Evolutionary conservation across 2,797 vertebrate genomes (phyloP).

Genomic region (Lepilemur septentrionalis): DNA sequence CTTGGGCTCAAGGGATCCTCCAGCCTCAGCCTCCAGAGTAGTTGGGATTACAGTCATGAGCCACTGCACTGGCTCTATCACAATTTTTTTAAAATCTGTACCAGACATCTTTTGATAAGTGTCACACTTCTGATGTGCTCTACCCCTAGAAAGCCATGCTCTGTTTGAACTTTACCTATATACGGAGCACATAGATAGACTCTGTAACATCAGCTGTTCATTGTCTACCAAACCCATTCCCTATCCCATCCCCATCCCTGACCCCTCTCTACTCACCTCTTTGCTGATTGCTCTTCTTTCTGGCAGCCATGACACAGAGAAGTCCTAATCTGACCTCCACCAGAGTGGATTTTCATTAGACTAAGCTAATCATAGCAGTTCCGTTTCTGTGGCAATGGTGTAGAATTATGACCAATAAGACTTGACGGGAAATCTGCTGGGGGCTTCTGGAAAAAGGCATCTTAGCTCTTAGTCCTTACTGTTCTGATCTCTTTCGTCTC

Average conservation of each 20-base stretch:
- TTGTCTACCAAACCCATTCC: neutral
- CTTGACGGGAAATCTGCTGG: neutral
- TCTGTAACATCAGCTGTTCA: neutral
- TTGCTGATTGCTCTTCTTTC: neutral
- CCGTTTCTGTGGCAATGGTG: neutral
- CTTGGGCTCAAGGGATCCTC: neutral
- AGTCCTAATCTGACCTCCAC: neutral
- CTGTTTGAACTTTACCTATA: neutral
- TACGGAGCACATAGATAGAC: neutral
- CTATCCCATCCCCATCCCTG: neutral
- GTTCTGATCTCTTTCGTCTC: neutral
- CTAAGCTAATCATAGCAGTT: neutral
- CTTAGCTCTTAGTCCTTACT: neutral
- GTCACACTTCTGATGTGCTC: neutral
- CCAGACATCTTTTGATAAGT: neutral
- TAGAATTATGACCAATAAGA: neutral
- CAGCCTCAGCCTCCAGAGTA: neutral
- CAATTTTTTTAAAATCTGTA: neutral
- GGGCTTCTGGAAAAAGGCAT: neutral
- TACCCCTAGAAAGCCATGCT: neutral
- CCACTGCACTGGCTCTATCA: neutral
- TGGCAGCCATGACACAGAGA: neutral
- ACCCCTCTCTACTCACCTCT: neutral
- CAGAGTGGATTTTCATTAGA: neutral
- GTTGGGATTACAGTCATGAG: neutral